Percentiles rank a stretch among this genome's conserved stretches.
Evolutionary conservation across 1,140 invertebrate genomes (phyloP).

Genomic region (Oreohelix idahoensis): DNA sequence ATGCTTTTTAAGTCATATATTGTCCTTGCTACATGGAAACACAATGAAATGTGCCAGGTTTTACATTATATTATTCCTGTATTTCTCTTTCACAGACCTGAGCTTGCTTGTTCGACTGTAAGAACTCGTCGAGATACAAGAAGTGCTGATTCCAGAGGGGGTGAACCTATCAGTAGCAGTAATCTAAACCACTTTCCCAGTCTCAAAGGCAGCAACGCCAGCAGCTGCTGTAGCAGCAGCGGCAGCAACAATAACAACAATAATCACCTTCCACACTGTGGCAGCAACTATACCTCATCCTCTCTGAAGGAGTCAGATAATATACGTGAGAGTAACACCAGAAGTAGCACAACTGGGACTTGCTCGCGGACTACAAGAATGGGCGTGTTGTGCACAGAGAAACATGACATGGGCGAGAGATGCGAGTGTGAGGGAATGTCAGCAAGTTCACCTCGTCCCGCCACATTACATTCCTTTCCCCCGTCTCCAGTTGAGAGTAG

Average conservation of each 20-base stretch:
- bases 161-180: not conserved
- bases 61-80: not conserved
- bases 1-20: too few relatives aligned
- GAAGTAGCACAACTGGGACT: not conserved
- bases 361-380: not conserved
- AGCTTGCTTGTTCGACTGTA: not conserved
- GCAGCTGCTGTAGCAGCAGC: slow-evolving; percentile 8
- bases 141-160: not conserved
- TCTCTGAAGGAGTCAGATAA: not conserved
- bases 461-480: slow-evolving; percentile 24
- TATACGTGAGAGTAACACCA: not conserved
- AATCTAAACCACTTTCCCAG: slow-evolving; percentile 13
- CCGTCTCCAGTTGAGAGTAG: not conserved
- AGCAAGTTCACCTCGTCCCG: slow-evolving; percentile 2
- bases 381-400: slow-evolving; percentile 40
- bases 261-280: slow-evolving; percentile 4
- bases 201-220: slow-evolving; percentile 30
- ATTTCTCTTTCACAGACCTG: not conserved
- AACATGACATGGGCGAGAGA: not conserved
- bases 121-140: slow-evolving; percentile 23
- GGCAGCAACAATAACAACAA: slow-evolving; percentile 26
- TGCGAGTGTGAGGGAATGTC: slow-evolving; percentile 1
- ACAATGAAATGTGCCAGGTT: too few relatives aligned
- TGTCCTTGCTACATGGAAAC: too few relatives aligned
- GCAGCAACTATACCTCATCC: not conserved